Evolutionary conservation across 2,888 invertebrate genomes (phyloP).

Genomic region (Choreutis nemorana): DNA sequence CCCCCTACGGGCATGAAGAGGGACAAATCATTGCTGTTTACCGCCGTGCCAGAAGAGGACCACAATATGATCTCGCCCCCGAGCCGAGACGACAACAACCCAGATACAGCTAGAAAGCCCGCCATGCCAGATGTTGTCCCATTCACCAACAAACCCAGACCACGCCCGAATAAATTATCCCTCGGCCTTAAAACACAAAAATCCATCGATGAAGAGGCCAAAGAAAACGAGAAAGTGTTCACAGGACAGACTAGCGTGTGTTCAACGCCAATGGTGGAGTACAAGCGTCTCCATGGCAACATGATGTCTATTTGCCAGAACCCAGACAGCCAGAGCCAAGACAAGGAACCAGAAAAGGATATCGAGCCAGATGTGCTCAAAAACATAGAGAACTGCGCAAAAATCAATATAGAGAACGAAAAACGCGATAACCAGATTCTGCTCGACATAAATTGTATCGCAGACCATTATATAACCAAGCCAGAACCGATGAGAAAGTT

Average conservation of each 20-base stretch:
- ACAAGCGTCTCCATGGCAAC: slow-evolving; percentile 75
- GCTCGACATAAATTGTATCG: slow-evolving; percentile 47
- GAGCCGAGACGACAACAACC: slow-evolving; percentile 26
- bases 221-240: slow-evolving; percentile 63
- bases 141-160: slow-evolving; percentile 55
- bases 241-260: slow-evolving; percentile 78
- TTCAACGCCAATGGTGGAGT: slow-evolving; percentile 81
- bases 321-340: slow-evolving; percentile 64
- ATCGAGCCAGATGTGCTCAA: slow-evolving; percentile 42
- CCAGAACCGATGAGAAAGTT: slow-evolving; percentile 51
- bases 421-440: slow-evolving; percentile 42
- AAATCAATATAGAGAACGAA: slow-evolving; percentile 33
- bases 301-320: slow-evolving; percentile 78
- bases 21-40: slow-evolving; percentile 81
- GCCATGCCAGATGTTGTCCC: slow-evolving; percentile 60
- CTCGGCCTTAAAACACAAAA: slow-evolving; percentile 66
- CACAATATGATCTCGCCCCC: slow-evolving; percentile 59
- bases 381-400: slow-evolving; percentile 38
- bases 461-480: slow-evolving; percentile 56
- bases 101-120: slow-evolving; percentile 27
- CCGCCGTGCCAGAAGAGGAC: slow-evolving; percentile 84
- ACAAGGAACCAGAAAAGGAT: slow-evolving; percentile 30
- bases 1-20: slow-evolving; percentile 71
- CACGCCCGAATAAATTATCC: slow-evolving; percentile 64
- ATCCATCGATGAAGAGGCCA: slow-evolving; percentile 64